Evolutionary conservation across 1,140 invertebrate genomes (phyloP), one percentile per base, ranked within the genome.

Genomic region (Anastatus disparis): DNA sequence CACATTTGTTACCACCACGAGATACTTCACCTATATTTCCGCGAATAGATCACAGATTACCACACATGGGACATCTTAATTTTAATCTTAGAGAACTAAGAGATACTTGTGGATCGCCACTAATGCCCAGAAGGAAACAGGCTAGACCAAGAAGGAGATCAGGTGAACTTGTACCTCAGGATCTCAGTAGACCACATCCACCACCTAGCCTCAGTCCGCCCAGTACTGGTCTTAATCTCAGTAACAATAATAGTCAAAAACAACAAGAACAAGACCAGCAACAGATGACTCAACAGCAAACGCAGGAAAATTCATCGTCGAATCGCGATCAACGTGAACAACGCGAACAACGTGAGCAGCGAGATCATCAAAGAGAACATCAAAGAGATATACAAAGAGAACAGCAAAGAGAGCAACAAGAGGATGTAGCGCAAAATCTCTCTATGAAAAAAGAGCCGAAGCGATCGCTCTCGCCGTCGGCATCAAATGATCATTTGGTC

Each of bases 131-230:
- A 29, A 86, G 93, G 38, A 94, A 94, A 76, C 91, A 95, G 82
- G 94, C 94, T 1, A 84, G 94, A 13, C 94, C 94, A 2, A 82
- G 94, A 22, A 86, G 94, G 73, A 88, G 94, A 74, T 95, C 93
- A 0, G 93, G 93, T 0, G 94, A 95, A 74, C 69, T 89, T 24
- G 85, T 89, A 2, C 89, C 91, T 4, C 91, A 91, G 76, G 91
- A 92, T 78, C 79, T 89, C 1, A 85, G 87, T 56, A 82, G 81
- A 65, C 75, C 81, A 7, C 78, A 84, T 50, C 79, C 82, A 26
- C 77, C 79, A n/a, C 15, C 75, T 3, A 85, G 80, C 66, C 78
- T 75, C 27, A 86, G 80, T 68, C 86, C 85, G 8, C 78, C 76
- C 74, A 10, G 73, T 70, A 26, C 77, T 65, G 73, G 86, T 2